Base-by-base conservation (phyloP, 2,797 vertebrate species). In the Danio choprae region DNA sequence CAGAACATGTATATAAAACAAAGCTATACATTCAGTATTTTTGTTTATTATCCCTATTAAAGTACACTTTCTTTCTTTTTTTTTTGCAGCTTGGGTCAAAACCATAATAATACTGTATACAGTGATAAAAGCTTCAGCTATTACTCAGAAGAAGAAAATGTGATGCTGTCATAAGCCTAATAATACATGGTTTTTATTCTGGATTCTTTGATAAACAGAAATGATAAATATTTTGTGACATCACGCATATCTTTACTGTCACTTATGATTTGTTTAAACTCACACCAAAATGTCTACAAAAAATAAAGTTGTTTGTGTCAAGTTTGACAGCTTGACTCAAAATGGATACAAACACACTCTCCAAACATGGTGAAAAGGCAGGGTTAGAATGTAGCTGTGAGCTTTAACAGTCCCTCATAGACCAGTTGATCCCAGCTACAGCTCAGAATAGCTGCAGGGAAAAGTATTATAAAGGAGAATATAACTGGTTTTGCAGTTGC, bases 391-490 rank as follows among this genome's bases (percentile, higher is more conserved):
- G 6, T 56, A 44, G 59, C 50, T 56, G 48, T 77, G 74, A 56
- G 74, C 41, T 74, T 74, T 62, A 43, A 79, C 55, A 29, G 43
- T 48, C 63, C 12, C 44, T 41, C 56, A 69, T 16, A 22, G 41
- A 50, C 55, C 44, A 41, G 65, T 62, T 41, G 36, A 51, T 58
- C 44, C 56, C 67, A 62, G 36, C 65, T 60, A 60, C 41, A 48
- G 71, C 58, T 20, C 44, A 62, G 67, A 71, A 79, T 43, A 79
- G 77, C 77, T 70, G 12, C 56, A 1, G 13, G 13, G 43, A 40
- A 29, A 62, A 70, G 18, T 53, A 18, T 59, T 71, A 60, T 41
- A 74, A 74, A 48, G 64, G 72, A n/a, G 15, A 70, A 41, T 62
- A 60, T 20, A 78, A 50, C 36, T 60, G n/a, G 43, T 60, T 60